Evolutionary conservation across 2,888 invertebrate genomes (phyloP).

Genomic region (Drosophila infuscata): DNA sequence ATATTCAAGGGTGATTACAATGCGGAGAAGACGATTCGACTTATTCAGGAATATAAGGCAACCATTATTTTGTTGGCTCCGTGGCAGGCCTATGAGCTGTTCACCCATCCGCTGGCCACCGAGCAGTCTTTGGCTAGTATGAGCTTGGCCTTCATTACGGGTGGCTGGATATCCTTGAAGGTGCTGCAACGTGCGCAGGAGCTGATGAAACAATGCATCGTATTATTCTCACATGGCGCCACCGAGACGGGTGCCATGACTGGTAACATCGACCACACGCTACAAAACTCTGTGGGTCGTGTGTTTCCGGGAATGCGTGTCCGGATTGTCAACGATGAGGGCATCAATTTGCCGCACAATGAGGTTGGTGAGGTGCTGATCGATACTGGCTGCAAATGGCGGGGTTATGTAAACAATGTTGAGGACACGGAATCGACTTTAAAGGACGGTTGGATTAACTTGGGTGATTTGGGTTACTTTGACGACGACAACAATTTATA

Average conservation of each 20-base stretch:
- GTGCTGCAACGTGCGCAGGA: slow-evolving; percentile 38
- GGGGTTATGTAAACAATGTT: slow-evolving; percentile 75
- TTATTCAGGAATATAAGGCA: slow-evolving; percentile 60
- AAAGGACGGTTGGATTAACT: slow-evolving; percentile 77
- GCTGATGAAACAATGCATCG: slow-evolving; percentile 35
- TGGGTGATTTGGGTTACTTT: slow-evolving; percentile 83
- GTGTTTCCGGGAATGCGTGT: slow-evolving; percentile 52
- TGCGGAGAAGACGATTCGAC: slow-evolving; percentile 44
- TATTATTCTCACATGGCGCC: slow-evolving; percentile 54
- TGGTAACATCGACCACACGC: slow-evolving; percentile 34
- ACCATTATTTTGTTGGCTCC: slow-evolving; percentile 52
- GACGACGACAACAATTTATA: slow-evolving; percentile 75
- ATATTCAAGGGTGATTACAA: slow-evolving; percentile 57
- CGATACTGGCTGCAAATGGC: slow-evolving; percentile 57
- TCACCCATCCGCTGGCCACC: slow-evolving; percentile 48
- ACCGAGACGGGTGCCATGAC: slow-evolving; percentile 62
- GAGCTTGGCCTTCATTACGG: slow-evolving; percentile 37
- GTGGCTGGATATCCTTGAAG: slow-evolving; percentile 52
- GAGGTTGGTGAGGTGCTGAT: slow-evolving; percentile 76
- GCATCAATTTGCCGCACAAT: slow-evolving; percentile 58
- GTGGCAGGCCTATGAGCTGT: slow-evolving; percentile 55
- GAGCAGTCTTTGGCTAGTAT: slow-evolving; percentile 37
- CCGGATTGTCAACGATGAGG: slow-evolving; percentile 72
- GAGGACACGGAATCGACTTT: slow-evolving; percentile 52
- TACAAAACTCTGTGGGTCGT: slow-evolving; percentile 67